Conservation (phyloP, 23 tunicate species). For the Halocynthia roretzi region DNA sequence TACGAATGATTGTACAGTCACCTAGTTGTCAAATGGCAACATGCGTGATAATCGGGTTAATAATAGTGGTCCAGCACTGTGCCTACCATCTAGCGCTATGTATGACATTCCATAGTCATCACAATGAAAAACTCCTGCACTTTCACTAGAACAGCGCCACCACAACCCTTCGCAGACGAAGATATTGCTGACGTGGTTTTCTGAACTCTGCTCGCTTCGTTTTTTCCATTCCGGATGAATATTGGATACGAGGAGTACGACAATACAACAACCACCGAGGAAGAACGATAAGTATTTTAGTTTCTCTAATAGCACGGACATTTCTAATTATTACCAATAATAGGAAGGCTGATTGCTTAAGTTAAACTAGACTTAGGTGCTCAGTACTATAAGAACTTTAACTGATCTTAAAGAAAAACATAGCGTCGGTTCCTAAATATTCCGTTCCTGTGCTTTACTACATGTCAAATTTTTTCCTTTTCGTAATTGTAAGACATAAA, state of each 20-base stretch:
- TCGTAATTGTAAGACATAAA: too few relatives aligned
- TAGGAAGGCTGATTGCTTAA: too few relatives aligned
- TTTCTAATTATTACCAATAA: too few relatives aligned
- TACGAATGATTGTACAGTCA: too few relatives aligned
- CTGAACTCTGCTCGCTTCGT: constrained; percentile 34
- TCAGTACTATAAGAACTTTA: too few relatives aligned
- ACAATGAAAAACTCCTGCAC: constrained; percentile 33
- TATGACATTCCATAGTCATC: constrained; percentile 32
- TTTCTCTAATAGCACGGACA: too few relatives aligned
- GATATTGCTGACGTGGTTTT: constrained; percentile 11
- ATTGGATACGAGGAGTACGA: constrained; percentile 15
- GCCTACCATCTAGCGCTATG: constrained; percentile 26
- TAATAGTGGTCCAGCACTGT: neutral
- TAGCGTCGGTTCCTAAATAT: too few relatives aligned
- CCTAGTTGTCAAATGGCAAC: too few relatives aligned
- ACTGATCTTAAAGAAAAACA: too few relatives aligned
- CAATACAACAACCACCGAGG: constrained; percentile 26
- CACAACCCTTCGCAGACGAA: constrained; percentile 32
- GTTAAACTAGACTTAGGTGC: too few relatives aligned
- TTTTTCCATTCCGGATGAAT: constrained; percentile 31
- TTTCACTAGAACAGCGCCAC: constrained; percentile 38
- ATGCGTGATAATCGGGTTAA: neutral
- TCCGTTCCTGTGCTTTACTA: too few relatives aligned
- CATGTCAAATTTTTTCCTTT: too few relatives aligned
- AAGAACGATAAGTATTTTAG: constrained; percentile 10